Evolutionary conservation across 1,140 invertebrate species (phyloP), one percentile per base, ranked within the genome.

Genomic region (Drosophila erecta): DNA sequence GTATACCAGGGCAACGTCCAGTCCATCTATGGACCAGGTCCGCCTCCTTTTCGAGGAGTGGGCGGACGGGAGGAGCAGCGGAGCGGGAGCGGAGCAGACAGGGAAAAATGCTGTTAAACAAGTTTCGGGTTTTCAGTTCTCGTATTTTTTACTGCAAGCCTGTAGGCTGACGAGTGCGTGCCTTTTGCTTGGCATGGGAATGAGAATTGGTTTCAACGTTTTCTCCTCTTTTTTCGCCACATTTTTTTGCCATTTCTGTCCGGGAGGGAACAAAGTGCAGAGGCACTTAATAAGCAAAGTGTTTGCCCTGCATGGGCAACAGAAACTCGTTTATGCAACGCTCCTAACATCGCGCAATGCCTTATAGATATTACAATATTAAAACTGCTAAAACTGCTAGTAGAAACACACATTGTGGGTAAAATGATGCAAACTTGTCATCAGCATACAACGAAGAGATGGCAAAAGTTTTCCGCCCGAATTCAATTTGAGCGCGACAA

Each of bases 281-380:
- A 67, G 74, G 73, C 77, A 85, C 73, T 86, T 86, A 85, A 85
- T 81, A 86, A 85, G 77, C 60, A 74, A 59, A 67, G 50, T 70
- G 66, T 70, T 70, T 47, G 46, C 64, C 64, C 44, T 38, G 14
- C 44, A 60, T 47, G 61, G 14, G 30, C 37, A 54, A 20, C 41
- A 57, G 43, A 65, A 49, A 43, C 35, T 24, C 33, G 47, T 67
- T 35, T 64, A 37, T 38, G 11, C 22, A 37, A 17, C 33, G n/a
- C 35, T 7, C 12, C 24, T 27, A 30, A 38, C 30, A 55, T 40
- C 50, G 46, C 56, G 41, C 56, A 10, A 64, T n/a, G 20, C 35
- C 64, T 56, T 57, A 70, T 70, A 43, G 67, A 70, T 70, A 49
- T 47, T 69, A 46, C 64, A 57, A 74, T 62, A 74, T 73, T 62